Evolutionary conservation across 2,113 vertebrate species (phyloP).

Genomic region (Todiramphus chloris): DNA sequence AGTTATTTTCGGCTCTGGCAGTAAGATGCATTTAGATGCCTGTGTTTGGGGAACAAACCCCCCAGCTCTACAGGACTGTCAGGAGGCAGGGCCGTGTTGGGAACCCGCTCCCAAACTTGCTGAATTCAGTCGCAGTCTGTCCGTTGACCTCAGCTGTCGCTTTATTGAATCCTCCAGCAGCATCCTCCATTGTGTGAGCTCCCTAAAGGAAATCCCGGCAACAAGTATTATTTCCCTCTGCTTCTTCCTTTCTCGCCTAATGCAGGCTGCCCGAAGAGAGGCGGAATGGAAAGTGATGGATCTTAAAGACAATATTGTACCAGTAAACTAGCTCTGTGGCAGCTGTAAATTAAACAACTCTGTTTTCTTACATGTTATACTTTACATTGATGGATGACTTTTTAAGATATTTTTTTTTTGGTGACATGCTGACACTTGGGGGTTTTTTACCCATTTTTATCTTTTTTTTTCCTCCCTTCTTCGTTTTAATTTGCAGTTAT

Average conservation of each 20-base stretch:
- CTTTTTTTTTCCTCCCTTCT: not conserved
- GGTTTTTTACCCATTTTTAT: not conserved
- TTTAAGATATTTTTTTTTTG: not conserved
- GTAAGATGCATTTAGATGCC: not conserved
- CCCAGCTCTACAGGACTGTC: not conserved
- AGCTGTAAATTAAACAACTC: slow-evolving; percentile 54
- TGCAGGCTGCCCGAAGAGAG: not conserved
- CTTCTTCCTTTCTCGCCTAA: not conserved
- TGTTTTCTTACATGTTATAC: slow-evolving; percentile 12
- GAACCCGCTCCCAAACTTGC: not conserved
- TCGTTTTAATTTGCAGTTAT: slow-evolving; percentile 68
- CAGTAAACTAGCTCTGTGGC: slow-evolving; percentile 4
- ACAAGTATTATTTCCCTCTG: slow-evolving; percentile 57
- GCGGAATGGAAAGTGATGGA: slow-evolving; percentile 37
- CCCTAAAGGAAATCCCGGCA: slow-evolving; percentile 62
- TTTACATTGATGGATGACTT: slow-evolving; percentile 62
- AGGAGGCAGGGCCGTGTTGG: not conserved
- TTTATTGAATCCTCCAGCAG: not conserved
- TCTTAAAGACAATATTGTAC: slow-evolving; percentile 36
- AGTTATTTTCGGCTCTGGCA: not conserved
- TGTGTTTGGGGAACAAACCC: not conserved
- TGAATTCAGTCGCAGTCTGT: not conserved
- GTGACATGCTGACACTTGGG: slow-evolving; percentile 54
- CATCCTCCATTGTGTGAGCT: slow-evolving; percentile 27
- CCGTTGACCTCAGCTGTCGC: slow-evolving; percentile 5